A percentile compares a stretch with the other conserved stretches of the same genome.
phyloP scores from a whole-genome alignment of 2,888 invertebrate genomes.

The Monochamus alternatus region DNA sequence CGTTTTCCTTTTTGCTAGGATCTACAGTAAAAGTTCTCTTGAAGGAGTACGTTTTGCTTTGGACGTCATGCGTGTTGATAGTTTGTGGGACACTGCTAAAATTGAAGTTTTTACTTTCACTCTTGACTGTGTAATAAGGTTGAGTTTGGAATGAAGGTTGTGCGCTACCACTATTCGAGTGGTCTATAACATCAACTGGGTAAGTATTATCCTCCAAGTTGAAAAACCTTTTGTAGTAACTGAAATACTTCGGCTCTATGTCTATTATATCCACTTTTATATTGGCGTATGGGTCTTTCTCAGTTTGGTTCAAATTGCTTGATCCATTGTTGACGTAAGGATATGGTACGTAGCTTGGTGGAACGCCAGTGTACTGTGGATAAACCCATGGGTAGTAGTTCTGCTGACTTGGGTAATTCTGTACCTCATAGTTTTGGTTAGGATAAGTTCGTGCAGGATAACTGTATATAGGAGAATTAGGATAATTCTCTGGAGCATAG shows the following conservation, averaged over 20 bases:
- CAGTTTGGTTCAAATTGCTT: background rate
- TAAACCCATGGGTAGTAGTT: background rate
- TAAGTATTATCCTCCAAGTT: slow-evolving; percentile 19
- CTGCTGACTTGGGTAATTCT: slow-evolving; percentile 11
- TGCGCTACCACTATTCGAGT: background rate
- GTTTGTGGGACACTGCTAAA: slow-evolving; percentile 28
- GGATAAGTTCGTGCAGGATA: background rate
- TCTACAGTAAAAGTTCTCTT: slow-evolving; percentile 45
- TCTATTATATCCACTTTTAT: slow-evolving; percentile 60
- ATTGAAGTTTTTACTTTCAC: slow-evolving; percentile 36
- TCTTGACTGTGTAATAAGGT: slow-evolving; percentile 36
- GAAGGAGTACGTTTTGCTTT: slow-evolving; percentile 36
- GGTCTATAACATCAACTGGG: slow-evolving; percentile 18
- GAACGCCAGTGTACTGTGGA: background rate
- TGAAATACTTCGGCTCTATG: slow-evolving; percentile 46
- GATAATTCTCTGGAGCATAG: slow-evolving; percentile 3
- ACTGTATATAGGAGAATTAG: background rate
- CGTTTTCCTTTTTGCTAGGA: slow-evolving; percentile 37
- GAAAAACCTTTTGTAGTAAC: slow-evolving; percentile 26
- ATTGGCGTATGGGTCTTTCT: slow-evolving; percentile 50
- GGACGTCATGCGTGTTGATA: slow-evolving; percentile 32
- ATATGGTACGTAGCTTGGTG: background rate
- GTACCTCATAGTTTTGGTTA: background rate
- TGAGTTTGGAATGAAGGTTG: background rate
- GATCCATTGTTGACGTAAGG: background rate